Base-by-base conservation (phyloP, 2,888 invertebrate species). In the Suillia variegata region DNA sequence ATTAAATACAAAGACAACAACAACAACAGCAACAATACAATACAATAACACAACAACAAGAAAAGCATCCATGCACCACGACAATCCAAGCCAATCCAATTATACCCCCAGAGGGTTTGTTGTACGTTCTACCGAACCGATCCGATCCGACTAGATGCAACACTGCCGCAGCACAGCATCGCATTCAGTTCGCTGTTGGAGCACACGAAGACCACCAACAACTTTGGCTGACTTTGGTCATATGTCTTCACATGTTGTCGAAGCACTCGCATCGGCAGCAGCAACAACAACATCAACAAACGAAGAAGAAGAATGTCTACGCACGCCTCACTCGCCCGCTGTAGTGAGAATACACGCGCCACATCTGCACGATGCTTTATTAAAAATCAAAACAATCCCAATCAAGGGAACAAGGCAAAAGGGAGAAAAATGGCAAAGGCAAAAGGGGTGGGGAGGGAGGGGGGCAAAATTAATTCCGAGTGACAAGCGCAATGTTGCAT, bases 391-490 rank as follows among this genome's bases (percentile, higher is more conserved):
- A n/a, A n/a, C n/a, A n/a, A n/a, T n/a, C n/a, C n/a, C n/a, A n/a
- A n/a, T n/a, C n/a, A n/a, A 51, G 51, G 8, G 51, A 2, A 38
- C 38, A 38, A n/a, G 15, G 38, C 6, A 38, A 38, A n/a, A 38
- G 38, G 38, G 38, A n/a, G 38, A 4, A 38, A 38, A 53, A 47
- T 50, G 47, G 20, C n/a, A n/a, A n/a, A n/a, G n/a, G n/a, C n/a
- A n/a, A n/a, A n/a, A n/a, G n/a, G n/a, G n/a, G n/a, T n/a, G n/a
- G n/a, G n/a, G n/a, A n/a, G n/a, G n/a, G n/a, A n/a, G n/a, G n/a
- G n/a, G n/a, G n/a, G 47, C 51, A 59, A 59, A 54, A 59, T 59
- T 57, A 59, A 63, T 61, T 59, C 52, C 24, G 17, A 59, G 45
- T 61, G 61, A 61, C 57, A 57, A 21, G 61, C 58, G 48, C 47